Base-by-base conservation (phyloP, 2,797 vertebrate species). In the Thaleichthys pacificus region DNA sequence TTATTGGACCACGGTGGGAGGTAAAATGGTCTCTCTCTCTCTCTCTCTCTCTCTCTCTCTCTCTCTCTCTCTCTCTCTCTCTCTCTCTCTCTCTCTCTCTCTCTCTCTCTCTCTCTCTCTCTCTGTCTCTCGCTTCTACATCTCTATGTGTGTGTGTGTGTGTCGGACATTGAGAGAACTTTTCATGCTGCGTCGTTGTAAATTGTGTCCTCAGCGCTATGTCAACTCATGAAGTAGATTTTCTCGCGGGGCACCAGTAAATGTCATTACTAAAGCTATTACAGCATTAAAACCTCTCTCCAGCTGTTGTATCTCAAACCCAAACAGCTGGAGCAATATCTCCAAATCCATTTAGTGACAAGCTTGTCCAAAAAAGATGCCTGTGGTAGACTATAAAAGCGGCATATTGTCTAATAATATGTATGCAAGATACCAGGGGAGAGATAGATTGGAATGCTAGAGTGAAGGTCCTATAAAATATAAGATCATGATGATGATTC, bases 401-500 rank as follows among this genome's bases (percentile, higher is more conserved):
- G 15, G 17, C 35, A 38, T 30, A 30, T 32, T 22, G 42, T 58
- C 49, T 21, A 32, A 66, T 42, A 68, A 26, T 61, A 32, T 66
- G 22, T 57, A 51, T 64, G 67, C n/a, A 9, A n/a, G 71, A 68
- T 77, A 72, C 76, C 69, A 69, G 70, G 66, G 71, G 21, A 42
- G 60, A 77, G 56, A 63, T 73, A 83, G 69, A 75, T 69, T 56
- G 76, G 83, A 74, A 79, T 82, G 49, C 73, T 80, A 73, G 69
- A 74, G 77, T 71, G 73, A 78, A 85, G 76, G 70, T 68, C 49
- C 61, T 84, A 72, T 85, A 86, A 89, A 89, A 84, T 74, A 38
- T 67, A 83, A 71, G 69, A 57, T 80, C 68, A 86, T 81, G 70
- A 86, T 81, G 77, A 87, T 88, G 80, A 88, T 88, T 82, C 75